Evolutionary conservation across 2,797 vertebrate species (phyloP).

Genomic region (Chloroceryle inda): DNA sequence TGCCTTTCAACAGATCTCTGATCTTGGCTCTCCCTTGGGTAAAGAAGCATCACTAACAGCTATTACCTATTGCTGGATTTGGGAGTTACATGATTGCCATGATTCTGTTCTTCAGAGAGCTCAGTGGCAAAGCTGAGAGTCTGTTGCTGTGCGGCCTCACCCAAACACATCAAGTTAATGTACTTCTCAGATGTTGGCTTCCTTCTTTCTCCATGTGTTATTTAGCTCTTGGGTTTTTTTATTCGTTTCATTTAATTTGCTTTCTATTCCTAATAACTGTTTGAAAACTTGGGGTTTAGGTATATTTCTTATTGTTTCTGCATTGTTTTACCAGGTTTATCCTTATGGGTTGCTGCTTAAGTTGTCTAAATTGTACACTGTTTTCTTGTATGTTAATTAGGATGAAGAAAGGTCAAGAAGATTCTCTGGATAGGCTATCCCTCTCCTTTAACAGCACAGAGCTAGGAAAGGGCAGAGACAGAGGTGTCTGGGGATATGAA

Average conservation of each 20-base stretch:
- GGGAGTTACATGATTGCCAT: fast-evolving
- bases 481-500: not conserved
- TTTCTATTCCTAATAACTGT: not conserved
- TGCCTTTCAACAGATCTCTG: not conserved
- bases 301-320: not conserved
- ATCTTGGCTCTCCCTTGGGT: not conserved
- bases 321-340: not conserved
- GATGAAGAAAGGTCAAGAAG: not conserved
- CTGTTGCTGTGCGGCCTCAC: not conserved
- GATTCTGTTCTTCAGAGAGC: not conserved
- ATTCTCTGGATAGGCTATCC: not conserved
- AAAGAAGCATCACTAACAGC: not conserved
- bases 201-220: not conserved
- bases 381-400: not conserved
- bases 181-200: not conserved
- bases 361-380: not conserved
- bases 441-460: not conserved
- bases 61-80: not conserved
- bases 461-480: not conserved
- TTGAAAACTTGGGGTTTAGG: not conserved
- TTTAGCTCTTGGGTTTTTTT: not conserved
- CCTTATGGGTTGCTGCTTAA: not conserved
- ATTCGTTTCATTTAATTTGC: not conserved
- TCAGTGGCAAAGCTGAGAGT: not conserved
- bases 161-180: not conserved